These are phyloP conservation scores for Callyntrura guangdongensis DNA, from an alignment of 2,888 invertebrate genomes.

Conservation along the genomic window DNA sequence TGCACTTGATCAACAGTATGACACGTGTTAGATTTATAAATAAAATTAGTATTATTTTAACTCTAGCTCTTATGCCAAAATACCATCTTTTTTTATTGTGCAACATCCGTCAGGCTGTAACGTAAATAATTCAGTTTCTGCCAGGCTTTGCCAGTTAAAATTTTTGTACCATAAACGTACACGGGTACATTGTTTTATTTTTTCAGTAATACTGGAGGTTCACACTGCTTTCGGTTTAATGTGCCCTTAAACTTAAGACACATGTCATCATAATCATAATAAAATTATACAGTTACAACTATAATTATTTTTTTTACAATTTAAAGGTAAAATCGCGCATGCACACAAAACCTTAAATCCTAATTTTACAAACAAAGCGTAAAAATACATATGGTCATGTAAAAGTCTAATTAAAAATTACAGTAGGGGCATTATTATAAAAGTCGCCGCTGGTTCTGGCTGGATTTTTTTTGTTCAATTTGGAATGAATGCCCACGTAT, in stretches of 20 bases:
- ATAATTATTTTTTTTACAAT: slow-evolving; percentile 28
- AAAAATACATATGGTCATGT: slow-evolving; percentile 46
- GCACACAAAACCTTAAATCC: slow-evolving; percentile 18
- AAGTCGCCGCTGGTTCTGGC: neutral
- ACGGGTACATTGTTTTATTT: slow-evolving; percentile 60
- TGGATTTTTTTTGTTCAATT: neutral
- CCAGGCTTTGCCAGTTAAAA: neutral
- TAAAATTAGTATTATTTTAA: slow-evolving; percentile 32
- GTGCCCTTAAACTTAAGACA: slow-evolving; percentile 28
- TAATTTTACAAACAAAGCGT: slow-evolving; percentile 54
- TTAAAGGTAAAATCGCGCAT: slow-evolving; percentile 34
- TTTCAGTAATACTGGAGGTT: slow-evolving; percentile 72
- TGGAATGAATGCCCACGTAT: neutral
- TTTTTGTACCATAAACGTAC: slow-evolving; percentile 64
- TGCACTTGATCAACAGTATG: slow-evolving; percentile 17
- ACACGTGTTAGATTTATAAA: slow-evolving; percentile 9
- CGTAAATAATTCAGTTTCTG: neutral
- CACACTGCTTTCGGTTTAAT: slow-evolving; percentile 57
- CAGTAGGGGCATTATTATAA: neutral
- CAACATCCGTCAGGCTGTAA: too few species aligned
- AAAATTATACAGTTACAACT: neutral
- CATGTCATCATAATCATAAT: slow-evolving; percentile 39
- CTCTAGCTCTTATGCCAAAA: neutral
- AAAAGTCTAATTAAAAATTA: slow-evolving; percentile 31
- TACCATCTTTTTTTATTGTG: too few species aligned